These are phyloP conservation scores for Erithacus rubecula DNA, from an alignment of 2,797 vertebrate species.

Conservation along the genomic window DNA sequence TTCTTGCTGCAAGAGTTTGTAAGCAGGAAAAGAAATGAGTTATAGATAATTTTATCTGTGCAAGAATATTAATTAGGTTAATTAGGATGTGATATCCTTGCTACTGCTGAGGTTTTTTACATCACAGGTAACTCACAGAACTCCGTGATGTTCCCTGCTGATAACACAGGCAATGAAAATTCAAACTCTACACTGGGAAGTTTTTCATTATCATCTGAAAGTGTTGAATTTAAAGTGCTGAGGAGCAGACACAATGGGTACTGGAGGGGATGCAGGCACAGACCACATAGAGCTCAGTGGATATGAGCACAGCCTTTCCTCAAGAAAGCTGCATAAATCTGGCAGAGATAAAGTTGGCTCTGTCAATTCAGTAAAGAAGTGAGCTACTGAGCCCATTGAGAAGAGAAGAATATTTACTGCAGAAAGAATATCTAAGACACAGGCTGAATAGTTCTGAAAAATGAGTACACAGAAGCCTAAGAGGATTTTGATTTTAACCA, in stretches of 20 bases:
- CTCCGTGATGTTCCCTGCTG: not conserved
- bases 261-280: not conserved
- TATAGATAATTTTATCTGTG: not conserved
- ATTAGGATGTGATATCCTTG: not conserved
- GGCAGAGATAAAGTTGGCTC: not conserved
- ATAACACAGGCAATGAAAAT: not conserved
- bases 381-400: not conserved
- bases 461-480: not conserved
- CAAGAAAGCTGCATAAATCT: not conserved
- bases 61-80: not conserved
- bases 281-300: not conserved
- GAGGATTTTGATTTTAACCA: not conserved
- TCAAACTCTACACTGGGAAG: not conserved
- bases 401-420: not conserved
- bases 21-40: not conserved
- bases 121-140: not conserved
- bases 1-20: not conserved
- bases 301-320: not conserved
- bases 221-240: not conserved
- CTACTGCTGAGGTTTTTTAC: not conserved
- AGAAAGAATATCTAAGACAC: not conserved
- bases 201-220: not conserved
- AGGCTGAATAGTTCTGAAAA: not conserved
- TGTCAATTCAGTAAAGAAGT: not conserved
- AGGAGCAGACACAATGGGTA: not conserved